Evolutionary conservation across 2,888 invertebrate genomes (phyloP).

Genomic region (Acanthopleura granulata): DNA sequence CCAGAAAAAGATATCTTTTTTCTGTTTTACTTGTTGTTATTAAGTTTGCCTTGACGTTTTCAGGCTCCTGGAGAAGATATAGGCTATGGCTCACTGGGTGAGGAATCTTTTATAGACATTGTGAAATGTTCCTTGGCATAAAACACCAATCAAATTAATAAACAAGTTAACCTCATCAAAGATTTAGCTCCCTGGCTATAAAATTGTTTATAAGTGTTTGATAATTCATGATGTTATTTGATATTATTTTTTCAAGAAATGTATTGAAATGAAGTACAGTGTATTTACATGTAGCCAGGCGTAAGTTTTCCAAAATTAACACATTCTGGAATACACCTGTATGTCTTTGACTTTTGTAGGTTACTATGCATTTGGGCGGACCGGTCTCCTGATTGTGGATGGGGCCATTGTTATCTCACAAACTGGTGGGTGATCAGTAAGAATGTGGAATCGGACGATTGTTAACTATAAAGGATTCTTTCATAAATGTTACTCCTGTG

Average conservation of each 20-base stretch:
- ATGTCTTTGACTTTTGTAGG: too few species aligned
- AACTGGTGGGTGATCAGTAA: constrained; percentile 56
- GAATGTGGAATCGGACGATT: too few species aligned
- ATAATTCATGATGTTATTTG: background rate
- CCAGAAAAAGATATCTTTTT: too few species aligned
- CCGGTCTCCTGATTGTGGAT: constrained; percentile 67
- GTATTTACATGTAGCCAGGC: background rate
- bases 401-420: constrained; percentile 68
- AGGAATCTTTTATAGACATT: background rate
- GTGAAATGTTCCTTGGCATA: too few species aligned
- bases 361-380: constrained; percentile 67
- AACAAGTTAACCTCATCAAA: too few species aligned
- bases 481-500: too few species aligned
- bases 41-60: too few species aligned
- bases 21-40: too few species aligned
- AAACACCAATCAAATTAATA: too few species aligned
- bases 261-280: background rate
- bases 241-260: background rate
- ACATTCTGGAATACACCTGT: too few species aligned
- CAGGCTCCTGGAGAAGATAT: constrained; percentile 5
- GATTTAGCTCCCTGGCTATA: too few species aligned
- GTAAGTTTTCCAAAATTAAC: background rate
- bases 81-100: constrained; percentile 11
- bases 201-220: background rate
- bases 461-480: too few species aligned